A percentile compares a stretch with the other conserved stretches of the same genome.
These are phyloP conservation scores for Sicus ferrugineus DNA, from an alignment of 2,888 invertebrate genomes.

Conservation along the genomic window DNA sequence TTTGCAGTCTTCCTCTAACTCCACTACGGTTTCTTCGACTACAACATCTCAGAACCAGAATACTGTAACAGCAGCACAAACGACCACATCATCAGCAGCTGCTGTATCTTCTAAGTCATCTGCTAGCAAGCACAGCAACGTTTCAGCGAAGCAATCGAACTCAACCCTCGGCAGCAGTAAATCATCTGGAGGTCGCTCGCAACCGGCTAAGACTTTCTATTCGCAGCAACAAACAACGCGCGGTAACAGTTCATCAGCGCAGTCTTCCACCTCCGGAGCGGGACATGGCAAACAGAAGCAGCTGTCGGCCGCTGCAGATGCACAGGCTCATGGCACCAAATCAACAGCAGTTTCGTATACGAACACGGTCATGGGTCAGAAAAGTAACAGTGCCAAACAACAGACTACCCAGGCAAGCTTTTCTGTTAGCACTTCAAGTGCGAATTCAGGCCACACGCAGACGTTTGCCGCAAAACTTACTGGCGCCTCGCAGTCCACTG, in stretches of 20 bases:
- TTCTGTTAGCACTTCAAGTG: constrained; percentile 28
- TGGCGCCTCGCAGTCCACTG: constrained; percentile 41
- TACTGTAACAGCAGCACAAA: constrained; percentile 53
- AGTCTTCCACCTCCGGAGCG: constrained; percentile 34
- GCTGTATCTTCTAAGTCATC: constrained; percentile 11
- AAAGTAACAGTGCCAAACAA: constrained; percentile 51
- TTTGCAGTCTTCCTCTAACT: constrained; percentile 48
- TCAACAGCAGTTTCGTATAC: constrained; percentile 70
- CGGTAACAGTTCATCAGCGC: constrained; percentile 40
- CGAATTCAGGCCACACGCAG: constrained; percentile 40
- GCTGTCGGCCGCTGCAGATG: constrained; percentile 34
- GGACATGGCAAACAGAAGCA: constrained; percentile 37
- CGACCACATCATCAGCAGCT: constrained; percentile 8
- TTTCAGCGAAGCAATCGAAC: constrained; percentile 13
- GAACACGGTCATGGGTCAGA: constrained; percentile 68
- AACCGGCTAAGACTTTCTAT: constrained; percentile 56
- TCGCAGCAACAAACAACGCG: constrained; percentile 46
- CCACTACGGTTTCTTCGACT: constrained; percentile 51
- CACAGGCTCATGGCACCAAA: constrained; percentile 52
- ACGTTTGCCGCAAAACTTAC: constrained; percentile 67
- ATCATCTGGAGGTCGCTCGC: constrained; percentile 58
- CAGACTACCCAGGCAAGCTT: constrained; percentile 34
- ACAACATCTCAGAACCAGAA: constrained; percentile 47
- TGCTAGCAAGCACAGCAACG: constrained; percentile 8
- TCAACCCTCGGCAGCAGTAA: constrained; percentile 17